A percentile compares a stretch with the other conserved stretches of the same genome.
These are phyloP conservation scores for Aporrectodea caliginosa DNA, from an alignment of 1,140 invertebrate species.

Conservation along the genomic window DNA sequence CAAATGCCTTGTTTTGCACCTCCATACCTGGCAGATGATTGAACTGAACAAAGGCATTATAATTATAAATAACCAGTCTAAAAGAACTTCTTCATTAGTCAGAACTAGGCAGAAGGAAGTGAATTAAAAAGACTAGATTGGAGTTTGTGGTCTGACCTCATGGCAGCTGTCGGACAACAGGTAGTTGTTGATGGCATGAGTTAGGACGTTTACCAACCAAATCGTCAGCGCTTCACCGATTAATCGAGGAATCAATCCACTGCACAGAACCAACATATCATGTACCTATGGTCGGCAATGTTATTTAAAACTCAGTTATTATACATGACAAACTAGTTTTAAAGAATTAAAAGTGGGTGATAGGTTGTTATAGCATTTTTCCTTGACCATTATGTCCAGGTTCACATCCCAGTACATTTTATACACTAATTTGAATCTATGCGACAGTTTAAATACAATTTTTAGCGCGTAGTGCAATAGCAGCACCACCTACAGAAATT, in stretches of 20 bases:
- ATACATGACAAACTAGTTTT: neutral
- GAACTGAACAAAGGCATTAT: too few species aligned
- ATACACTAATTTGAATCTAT: too few species aligned
- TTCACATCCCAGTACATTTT: neutral
- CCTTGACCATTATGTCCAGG: neutral
- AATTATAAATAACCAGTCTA: too few species aligned
- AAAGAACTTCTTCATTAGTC: too few species aligned
- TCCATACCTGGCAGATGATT: too few species aligned
- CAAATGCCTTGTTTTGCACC: too few species aligned
- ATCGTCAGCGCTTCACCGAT: constrained; percentile 72
- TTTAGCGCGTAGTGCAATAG: too few species aligned
- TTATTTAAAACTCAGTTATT: neutral
- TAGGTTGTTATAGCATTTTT: neutral
- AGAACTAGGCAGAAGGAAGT: too few species aligned
- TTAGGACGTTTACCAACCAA: constrained; percentile 67
- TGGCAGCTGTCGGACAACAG: constrained; percentile 56
- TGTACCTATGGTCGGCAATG: neutral
- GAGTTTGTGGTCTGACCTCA: too few species aligned
- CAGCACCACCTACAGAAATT: too few species aligned
- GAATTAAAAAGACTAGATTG: too few species aligned
- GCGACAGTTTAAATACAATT: too few species aligned
- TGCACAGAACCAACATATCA: constrained; percentile 27
- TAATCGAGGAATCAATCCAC: constrained; percentile 73
- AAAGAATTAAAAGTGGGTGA: neutral
- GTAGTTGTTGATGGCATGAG: constrained; percentile 74